These are phyloP conservation scores for Trissolcus brochymenae DNA, from an alignment of 2,888 invertebrate genomes.

Conservation along the genomic window DNA sequence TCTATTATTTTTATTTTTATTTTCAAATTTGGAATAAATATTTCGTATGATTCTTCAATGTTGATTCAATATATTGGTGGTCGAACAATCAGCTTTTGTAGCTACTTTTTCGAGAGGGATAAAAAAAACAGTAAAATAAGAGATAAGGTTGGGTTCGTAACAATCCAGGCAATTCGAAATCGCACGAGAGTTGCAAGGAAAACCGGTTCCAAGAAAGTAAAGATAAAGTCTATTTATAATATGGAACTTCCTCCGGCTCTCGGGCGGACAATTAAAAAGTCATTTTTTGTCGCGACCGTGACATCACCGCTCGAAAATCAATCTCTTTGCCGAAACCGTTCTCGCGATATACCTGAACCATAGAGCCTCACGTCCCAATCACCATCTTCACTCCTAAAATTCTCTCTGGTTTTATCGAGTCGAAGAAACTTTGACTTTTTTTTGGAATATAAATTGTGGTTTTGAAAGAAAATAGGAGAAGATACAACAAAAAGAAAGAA, in stretches of 20 bases:
- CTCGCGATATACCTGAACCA: neutral
- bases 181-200: conserved; percentile 36
- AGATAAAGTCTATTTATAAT: conserved; percentile 52
- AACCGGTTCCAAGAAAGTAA: conserved; percentile 51
- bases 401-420: neutral
- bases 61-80: too few relatives aligned
- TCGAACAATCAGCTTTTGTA: neutral
- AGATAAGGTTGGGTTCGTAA: conserved; percentile 10
- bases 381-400: neutral
- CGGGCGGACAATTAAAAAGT: conserved; percentile 28
- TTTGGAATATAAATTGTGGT: too few relatives aligned
- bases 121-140: neutral
- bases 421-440: neutral
- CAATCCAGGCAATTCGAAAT: conserved; percentile 36
- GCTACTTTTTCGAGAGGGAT: neutral
- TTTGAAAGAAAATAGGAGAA: too few relatives aligned
- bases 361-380: neutral
- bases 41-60: too few relatives aligned
- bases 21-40: too few relatives aligned
- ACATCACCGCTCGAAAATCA: conserved; percentile 18
- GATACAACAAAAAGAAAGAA: too few relatives aligned
- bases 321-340: neutral
- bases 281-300: conserved; percentile 15
- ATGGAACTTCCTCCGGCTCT: conserved; percentile 32
- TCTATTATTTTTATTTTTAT: neutral